Percentiles rank a stretch among this genome's conserved stretches.
Conservation (phyloP, 1,140 invertebrate species). For the Atta cephalotes region DNA sequence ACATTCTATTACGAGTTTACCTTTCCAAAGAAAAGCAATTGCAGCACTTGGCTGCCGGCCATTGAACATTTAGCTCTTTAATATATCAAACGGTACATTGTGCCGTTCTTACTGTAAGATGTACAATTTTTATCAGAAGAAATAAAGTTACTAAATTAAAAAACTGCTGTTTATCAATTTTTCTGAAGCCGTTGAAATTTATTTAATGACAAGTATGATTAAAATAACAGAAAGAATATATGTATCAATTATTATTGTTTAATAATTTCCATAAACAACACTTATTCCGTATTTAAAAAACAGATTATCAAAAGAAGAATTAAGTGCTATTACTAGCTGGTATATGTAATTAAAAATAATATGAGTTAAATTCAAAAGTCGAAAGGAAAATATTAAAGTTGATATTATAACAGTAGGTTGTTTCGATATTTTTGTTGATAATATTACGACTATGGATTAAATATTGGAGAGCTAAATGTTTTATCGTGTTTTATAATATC, state of each 20-base stretch:
- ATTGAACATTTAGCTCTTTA: conserved; percentile 6
- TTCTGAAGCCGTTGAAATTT: background rate
- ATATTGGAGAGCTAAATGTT: background rate
- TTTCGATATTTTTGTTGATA: conserved; percentile 3
- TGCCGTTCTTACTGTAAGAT: background rate
- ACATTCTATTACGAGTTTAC: conserved; percentile 1
- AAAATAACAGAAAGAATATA: background rate
- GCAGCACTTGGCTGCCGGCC: background rate
- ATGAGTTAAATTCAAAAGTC: background rate
- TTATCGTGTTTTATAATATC: background rate
- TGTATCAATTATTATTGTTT: background rate
- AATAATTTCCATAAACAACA: background rate
- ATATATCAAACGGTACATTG: background rate
- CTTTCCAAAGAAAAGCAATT: background rate
- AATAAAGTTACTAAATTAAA: background rate
- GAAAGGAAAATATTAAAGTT: background rate
- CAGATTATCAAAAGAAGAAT: background rate
- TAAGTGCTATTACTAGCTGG: background rate
- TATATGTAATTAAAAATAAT: background rate
- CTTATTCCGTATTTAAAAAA: background rate
- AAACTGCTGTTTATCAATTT: background rate
- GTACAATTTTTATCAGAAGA: background rate
- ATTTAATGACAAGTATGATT: background rate
- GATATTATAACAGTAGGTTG: background rate
- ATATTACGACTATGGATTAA: conserved; percentile 2